phyloP scores from a whole-genome alignment of 2,888 invertebrate genomes.

The Aricia artaxerxes region DNA sequence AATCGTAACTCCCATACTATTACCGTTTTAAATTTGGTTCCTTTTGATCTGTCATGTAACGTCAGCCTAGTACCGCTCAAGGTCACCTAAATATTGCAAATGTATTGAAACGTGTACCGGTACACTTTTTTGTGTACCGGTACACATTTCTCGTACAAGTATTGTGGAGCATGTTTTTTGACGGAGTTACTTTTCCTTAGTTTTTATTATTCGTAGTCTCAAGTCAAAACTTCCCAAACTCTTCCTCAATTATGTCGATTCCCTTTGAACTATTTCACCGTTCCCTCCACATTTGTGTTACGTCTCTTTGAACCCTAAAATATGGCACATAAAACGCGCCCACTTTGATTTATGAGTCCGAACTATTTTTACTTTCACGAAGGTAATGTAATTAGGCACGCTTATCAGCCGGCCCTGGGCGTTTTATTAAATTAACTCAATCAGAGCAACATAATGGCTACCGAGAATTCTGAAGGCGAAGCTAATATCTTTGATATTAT shows the following conservation, averaged over 20 bases:
- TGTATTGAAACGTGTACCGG: too few species aligned
- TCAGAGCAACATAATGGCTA: slow-evolving; percentile 40
- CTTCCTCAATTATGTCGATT: background rate
- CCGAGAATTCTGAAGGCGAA: slow-evolving; percentile 35
- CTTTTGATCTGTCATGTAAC: too few species aligned
- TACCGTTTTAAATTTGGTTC: too few species aligned
- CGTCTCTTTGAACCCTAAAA: slow-evolving; percentile 13
- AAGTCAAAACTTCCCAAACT: background rate
- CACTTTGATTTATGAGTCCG: slow-evolving; percentile 29
- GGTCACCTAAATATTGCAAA: too few species aligned
- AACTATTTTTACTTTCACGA: slow-evolving; percentile 31
- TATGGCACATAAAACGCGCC: slow-evolving; percentile 10
- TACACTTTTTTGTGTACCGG: too few species aligned
- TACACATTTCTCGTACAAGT: too few species aligned
- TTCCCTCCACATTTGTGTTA: background rate
- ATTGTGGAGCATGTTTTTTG: too few species aligned
- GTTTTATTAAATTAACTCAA: slow-evolving; percentile 45
- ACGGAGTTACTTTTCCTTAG: too few species aligned
- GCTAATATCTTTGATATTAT: slow-evolving; percentile 39
- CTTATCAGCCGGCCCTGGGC: slow-evolving; percentile 39
- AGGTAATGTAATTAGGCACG: slow-evolving; percentile 35
- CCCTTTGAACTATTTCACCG: background rate
- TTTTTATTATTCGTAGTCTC: too few species aligned
- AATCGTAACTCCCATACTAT: too few species aligned
- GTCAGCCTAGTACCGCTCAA: too few species aligned